Base-by-base conservation (phyloP, 2,888 invertebrate species). In the Hemithea aestivaria region DNA sequence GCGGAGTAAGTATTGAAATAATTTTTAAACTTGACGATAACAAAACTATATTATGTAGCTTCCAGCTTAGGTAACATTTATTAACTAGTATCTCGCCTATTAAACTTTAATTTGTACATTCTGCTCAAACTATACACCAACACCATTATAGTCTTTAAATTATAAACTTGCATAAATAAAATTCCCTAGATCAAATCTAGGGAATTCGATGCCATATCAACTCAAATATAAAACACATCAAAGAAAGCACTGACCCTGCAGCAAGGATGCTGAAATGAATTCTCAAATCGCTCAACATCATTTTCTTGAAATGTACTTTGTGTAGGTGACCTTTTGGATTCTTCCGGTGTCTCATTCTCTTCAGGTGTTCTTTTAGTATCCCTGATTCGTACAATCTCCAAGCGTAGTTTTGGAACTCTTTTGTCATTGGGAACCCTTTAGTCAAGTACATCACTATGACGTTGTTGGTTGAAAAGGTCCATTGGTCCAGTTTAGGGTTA, bases 1-100 rank as follows among this genome's bases (percentile, higher is more conserved):
- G 89, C 11, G 76, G 90, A 47, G 92, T 92, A 62, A 73, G 79
- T 73, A 16, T 16, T 16, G 2, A 8, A 28, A 20, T n/a, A 37
- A 26, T n/a, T n/a, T n/a, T n/a, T n/a, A n/a, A n/a, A n/a, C n/a
- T n/a, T n/a, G n/a, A n/a, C n/a, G n/a, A n/a, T n/a, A n/a, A n/a
- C n/a, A n/a, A n/a, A n/a, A n/a, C n/a, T n/a, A n/a, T n/a, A n/a
- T n/a, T n/a, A n/a, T n/a, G n/a, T n/a, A n/a, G n/a, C n/a, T n/a
- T n/a, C n/a, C n/a, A n/a, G n/a, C n/a, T n/a, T n/a, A n/a, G n/a
- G n/a, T n/a, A n/a, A n/a, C n/a, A n/a, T n/a, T n/a, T n/a, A n/a
- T n/a, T n/a, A n/a, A n/a, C n/a, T n/a, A n/a, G n/a, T n/a, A n/a
- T n/a, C n/a, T n/a, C n/a, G n/a, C n/a, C n/a, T n/a, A n/a, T n/a